Percentiles rank a stretch among this genome's conserved stretches.
These are phyloP conservation scores for Holacanthus passer DNA, from an alignment of 2,113 vertebrate genomes.

Conservation along the genomic window DNA sequence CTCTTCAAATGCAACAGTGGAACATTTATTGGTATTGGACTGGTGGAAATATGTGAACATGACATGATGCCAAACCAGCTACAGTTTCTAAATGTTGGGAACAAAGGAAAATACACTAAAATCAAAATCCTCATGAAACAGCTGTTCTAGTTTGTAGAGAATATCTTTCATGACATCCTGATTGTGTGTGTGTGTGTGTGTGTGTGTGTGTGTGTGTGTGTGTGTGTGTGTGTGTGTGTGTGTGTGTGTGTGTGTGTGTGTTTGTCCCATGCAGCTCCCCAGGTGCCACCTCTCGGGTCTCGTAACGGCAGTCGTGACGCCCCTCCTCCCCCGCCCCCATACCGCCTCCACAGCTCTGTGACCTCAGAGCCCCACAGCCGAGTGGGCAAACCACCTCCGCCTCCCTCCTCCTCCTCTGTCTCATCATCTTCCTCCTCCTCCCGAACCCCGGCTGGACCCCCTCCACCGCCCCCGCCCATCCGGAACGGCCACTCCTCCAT, in stretches of 20 bases:
- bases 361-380: constrained; percentile 83
- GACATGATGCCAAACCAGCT: neutral
- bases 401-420: constrained; percentile 80
- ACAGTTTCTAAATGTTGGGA: neutral
- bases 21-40: neutral
- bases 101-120: neutral
- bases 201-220: neutral
- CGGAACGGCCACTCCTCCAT: constrained; percentile 91
- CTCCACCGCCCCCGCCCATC: constrained; percentile 91
- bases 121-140: too few relatives aligned
- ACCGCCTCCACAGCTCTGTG: constrained; percentile 84
- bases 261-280: constrained; percentile 80
- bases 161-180: neutral
- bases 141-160: neutral
- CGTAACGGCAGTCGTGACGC: constrained; percentile 91
- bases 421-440: constrained; percentile 83
- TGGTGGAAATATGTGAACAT: neutral
- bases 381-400: constrained; percentile 86
- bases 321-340: constrained; percentile 90
- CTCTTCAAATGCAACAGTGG: neutral
- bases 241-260: constrained; percentile 12
- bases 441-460: constrained; percentile 88
- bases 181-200: constrained; percentile 1
- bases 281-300: constrained; percentile 78
- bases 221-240: neutral